These are phyloP conservation scores for Helobdella robusta DNA, from an alignment of 2,888 invertebrate genomes.

Conservation along the genomic window DNA sequence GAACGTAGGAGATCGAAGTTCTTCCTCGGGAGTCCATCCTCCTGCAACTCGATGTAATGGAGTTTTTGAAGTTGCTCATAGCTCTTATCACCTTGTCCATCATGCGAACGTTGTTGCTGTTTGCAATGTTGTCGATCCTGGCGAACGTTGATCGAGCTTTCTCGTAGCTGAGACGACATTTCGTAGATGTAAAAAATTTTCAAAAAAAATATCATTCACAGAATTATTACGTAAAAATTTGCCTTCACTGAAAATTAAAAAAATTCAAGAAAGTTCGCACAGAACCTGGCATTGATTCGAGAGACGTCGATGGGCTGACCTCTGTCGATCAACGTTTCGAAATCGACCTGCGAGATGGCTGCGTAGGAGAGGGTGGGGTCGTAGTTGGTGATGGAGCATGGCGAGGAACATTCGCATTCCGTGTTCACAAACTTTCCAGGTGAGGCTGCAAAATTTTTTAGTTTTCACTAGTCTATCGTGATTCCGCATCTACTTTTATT, in stretches of 20 bases:
- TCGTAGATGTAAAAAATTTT: background rate
- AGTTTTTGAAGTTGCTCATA: background rate
- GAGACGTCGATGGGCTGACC: background rate
- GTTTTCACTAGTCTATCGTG: background rate
- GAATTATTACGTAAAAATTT: background rate
- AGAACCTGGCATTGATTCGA: background rate
- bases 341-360: constrained; percentile 30
- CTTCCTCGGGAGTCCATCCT: background rate
- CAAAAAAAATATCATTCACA: background rate
- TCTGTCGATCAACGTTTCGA: constrained; percentile 15
- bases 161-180: constrained; percentile 14
- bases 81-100: background rate
- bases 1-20: background rate
- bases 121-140: background rate
- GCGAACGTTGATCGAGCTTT: constrained; percentile 9
- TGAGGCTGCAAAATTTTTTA: background rate
- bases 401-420: constrained; percentile 29
- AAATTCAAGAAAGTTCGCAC: background rate
- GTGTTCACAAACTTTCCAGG: background rate
- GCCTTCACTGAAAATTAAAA: background rate
- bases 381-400: constrained; percentile 28
- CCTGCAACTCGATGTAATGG: background rate
- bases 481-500: background rate
- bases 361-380: constrained; percentile 33
- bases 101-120: background rate